Base-by-base conservation (phyloP, 2,888 invertebrate species). In the Molorchus minor region DNA sequence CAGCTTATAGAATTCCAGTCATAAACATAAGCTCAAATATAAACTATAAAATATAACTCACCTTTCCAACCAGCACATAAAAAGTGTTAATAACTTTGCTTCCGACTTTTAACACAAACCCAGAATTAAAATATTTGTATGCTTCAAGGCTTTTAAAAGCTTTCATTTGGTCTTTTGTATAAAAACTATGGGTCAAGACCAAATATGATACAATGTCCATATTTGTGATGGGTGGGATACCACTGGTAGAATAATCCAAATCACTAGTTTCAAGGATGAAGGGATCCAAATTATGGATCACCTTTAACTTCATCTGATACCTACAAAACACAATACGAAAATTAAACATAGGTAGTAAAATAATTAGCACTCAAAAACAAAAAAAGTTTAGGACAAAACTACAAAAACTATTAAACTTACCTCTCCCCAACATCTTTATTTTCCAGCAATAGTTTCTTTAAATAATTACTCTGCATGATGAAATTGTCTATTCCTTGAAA, bases 401-500 rank as follows among this genome's bases (percentile, higher is more conserved):
- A 35, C 13, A 15, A 33, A 33, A 3, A 15, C 13, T 38, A 17
- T 38, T 38, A 38, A 38, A 17, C 38, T 38, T 38, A 38, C 36
- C 36, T 16, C 8, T 38, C 38, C n/a, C 38, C 38, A 16, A 38
- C 38, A 38, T 38, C 38, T n/a, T 8, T 16, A 38, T 15, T 10
- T 38, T 38, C 38, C 16, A 38, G 8, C 17, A 38, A 17, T n/a
- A 38, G 16, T 38, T 16, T 17, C 38, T 38, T 38, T 38, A 38
- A 38, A 38, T 38, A 38, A 17, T 38, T 19, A 38, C 38, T 38
- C 38, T 38, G 38, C 38, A 38, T 38, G 19, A 17, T 38, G 35
- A 12, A n/a, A n/a, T n/a, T n/a, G n/a, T n/a, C n/a, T n/a, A n/a
- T n/a, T n/a, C n/a, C n/a, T n/a, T 35, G 35, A 2, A n/a, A 35